Base-by-base conservation (phyloP, 2,113 vertebrate species). In the Axis porcinus region DNA sequence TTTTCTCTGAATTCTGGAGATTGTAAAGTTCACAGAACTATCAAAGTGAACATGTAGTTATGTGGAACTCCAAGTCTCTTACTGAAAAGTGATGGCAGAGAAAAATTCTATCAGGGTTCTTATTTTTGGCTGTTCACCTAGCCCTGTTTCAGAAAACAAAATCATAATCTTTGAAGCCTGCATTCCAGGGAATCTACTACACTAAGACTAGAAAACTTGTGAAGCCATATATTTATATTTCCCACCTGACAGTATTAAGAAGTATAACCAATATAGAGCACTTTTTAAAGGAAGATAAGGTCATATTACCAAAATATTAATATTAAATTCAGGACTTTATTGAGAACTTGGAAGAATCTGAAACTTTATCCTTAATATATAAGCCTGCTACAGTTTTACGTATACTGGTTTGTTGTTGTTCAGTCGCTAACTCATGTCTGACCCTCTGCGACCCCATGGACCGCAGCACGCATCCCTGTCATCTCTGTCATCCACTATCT, bases 1-100 rank as follows among this genome's bases (percentile, higher is more conserved):
- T 94, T 94, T 92, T 47, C 8, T 95, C 17, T 89, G 40, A 64
- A 47, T 91, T 13, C 43, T 91, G 7, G 36, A 93, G 40, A 58
- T n/a, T 91, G 79, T 83, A 87, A 91, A 64, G 27, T 86, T 33
- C 50, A 86, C 30, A 86, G 58, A 76, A 81, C 21, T 17, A 8
- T 50, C 47, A 33, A 86, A 92, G 6, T 15, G 16, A 89, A 78
- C 33, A 78, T 70, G 86, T 12, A 54, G 57, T 76, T 89, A 14
- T 30, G 89, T 15, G 47, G 27, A 95, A 89, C 30, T 86, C 14
- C 33, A 8, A 25, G 7, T 90, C 16, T 92, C 15, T 74, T 94
- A 28, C 57, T 96, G 82, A 55, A 89, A 93, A 95, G 76, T 30
- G 30, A 40, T 60, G 78, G 74, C 21, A 84, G 45, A 50, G 57